Conservation (phyloP, 2,113 vertebrate genomes). For the Toxotes chatareus region DNA sequence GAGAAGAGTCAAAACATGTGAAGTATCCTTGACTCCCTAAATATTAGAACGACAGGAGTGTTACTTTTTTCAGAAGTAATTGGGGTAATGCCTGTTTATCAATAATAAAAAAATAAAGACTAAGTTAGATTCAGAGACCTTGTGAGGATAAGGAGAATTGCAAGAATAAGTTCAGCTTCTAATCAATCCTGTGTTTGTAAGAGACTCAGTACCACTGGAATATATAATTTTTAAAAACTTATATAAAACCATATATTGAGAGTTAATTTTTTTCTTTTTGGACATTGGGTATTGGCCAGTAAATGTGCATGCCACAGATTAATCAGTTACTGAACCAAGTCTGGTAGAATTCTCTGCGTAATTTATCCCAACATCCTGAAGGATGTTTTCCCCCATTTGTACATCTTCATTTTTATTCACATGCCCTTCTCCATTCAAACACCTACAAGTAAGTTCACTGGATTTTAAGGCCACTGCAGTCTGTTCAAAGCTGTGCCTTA, state of each 20-base stretch:
- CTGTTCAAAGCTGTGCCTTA: slow-evolving; percentile 7
- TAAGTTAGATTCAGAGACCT: neutral
- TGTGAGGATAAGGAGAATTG: neutral
- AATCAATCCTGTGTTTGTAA: neutral
- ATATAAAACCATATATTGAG: neutral
- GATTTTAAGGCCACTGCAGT: slow-evolving; percentile 35
- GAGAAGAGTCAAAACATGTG: neutral
- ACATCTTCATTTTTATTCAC: neutral
- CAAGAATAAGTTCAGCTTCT: slow-evolving; percentile 1
- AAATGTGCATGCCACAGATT: neutral
- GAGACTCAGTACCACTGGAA: neutral
- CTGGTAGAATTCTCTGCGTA: slow-evolving; percentile 6
- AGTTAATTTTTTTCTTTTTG: neutral
- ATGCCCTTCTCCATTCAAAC: neutral
- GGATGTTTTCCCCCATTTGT: neutral
- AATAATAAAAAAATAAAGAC: neutral
- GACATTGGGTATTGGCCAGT: neutral
- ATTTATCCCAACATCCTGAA: slow-evolving; percentile 3
- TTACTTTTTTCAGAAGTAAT: neutral
- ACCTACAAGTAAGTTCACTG: slow-evolving; percentile 8
- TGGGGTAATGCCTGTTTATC: neutral
- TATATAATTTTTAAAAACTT: slow-evolving; percentile 1
- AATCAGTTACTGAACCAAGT: slow-evolving; percentile 8
- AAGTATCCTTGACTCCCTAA: neutral
- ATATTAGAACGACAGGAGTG: neutral